These are phyloP conservation scores for Oncorhynchus keta DNA, from an alignment of 2,113 vertebrate species.

Conservation along the genomic window DNA sequence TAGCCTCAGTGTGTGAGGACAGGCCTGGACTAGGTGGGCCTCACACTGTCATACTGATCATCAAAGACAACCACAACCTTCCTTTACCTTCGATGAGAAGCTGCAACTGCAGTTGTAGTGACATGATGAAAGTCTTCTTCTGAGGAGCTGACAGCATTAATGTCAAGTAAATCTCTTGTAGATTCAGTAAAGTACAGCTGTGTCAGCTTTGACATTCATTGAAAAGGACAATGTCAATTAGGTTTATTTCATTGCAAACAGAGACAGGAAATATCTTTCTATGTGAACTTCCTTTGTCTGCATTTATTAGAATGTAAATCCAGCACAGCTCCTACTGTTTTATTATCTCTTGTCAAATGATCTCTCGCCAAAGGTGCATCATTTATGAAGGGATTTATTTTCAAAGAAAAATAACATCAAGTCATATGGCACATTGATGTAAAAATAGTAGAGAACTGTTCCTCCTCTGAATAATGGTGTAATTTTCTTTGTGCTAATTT, in stretches of 20 bases:
- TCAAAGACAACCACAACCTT: not conserved
- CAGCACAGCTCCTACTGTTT: conserved; percentile 53
- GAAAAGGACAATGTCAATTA: conserved; percentile 59
- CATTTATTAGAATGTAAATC: conserved; percentile 76
- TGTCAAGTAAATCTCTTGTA: conserved; percentile 55
- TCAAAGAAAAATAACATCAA: conserved; percentile 71
- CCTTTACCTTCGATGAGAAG: not conserved
- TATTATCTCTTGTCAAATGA: conserved; percentile 72
- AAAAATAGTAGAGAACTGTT: conserved; percentile 49
- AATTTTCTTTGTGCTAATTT: conserved; percentile 72
- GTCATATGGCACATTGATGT: conserved; percentile 59
- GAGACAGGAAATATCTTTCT: conserved; percentile 61
- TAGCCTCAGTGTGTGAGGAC: not conserved
- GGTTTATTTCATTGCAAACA: conserved; percentile 67
- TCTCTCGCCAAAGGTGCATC: conserved; percentile 63
- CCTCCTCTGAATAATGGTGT: conserved; percentile 54
- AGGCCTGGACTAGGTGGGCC: not conserved
- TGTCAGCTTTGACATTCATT: conserved; percentile 59
- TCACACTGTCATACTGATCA: not conserved
- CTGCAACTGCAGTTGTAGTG: not conserved
- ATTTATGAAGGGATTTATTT: conserved; percentile 75
- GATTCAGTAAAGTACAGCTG: conserved; percentile 50
- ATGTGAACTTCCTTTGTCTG: conserved; percentile 64
- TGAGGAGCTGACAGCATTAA: conserved; percentile 33
- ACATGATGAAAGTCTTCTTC: conserved; percentile 20